These are phyloP conservation scores for Umimayanthus kanabou DNA, from an alignment of 92 coral and sea anemone species.

Conservation along the genomic window DNA sequence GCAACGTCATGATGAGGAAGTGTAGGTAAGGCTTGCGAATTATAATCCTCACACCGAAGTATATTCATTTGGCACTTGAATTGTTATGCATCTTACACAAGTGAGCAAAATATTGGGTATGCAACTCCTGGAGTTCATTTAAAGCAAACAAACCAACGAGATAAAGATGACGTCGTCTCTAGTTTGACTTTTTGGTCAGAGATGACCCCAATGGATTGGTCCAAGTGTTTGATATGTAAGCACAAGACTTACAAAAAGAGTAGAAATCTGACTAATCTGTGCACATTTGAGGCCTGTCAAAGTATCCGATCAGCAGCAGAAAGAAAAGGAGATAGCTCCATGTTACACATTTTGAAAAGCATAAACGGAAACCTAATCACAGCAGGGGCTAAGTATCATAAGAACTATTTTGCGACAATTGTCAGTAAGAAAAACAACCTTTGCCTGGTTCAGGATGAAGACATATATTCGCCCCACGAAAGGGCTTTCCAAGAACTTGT, in stretches of 20 bases:
- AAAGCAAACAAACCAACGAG: constrained; percentile 38
- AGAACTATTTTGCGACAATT: constrained; percentile 47
- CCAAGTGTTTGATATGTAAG: constrained; percentile 54
- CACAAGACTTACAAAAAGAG: constrained; percentile 49
- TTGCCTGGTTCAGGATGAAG: constrained; percentile 16
- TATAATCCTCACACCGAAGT: constrained; percentile 11
- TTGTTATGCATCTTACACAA: constrained; percentile 43
- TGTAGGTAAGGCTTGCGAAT: constrained; percentile 6
- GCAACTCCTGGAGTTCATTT: constrained; percentile 16
- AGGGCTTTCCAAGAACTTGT: constrained; percentile 51
- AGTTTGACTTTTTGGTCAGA: constrained; percentile 39
- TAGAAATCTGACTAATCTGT: constrained; percentile 43
- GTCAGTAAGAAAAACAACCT: constrained; percentile 46
- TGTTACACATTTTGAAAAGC: constrained; percentile 49
- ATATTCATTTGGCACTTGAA: constrained; percentile 35
- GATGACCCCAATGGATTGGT: constrained; percentile 37
- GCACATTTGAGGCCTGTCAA: constrained; percentile 52
- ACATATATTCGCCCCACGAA: constrained; percentile 36
- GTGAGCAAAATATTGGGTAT: constrained; percentile 37
- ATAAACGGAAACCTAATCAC: constrained; percentile 54
- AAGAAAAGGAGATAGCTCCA: constrained; percentile 44
- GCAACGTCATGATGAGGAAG: constrained; percentile 36
- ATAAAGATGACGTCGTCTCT: constrained; percentile 28
- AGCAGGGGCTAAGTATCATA: constrained; percentile 42
- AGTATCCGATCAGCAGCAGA: constrained; percentile 46